Base-by-base conservation (phyloP, 2,113 vertebrate species). In the Uropsilus gracilis region DNA sequence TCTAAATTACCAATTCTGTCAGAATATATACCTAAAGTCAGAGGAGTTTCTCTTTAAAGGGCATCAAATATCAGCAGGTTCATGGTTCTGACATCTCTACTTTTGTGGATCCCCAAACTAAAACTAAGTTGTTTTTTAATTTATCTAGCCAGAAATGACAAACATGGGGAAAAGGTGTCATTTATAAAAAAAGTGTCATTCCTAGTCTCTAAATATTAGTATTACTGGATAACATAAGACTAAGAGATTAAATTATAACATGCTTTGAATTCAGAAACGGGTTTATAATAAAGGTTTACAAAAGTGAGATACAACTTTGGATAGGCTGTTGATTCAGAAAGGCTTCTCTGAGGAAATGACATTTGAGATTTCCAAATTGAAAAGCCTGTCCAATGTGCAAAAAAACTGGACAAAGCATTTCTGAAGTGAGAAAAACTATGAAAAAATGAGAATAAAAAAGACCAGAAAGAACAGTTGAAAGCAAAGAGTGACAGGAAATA, bases 251-350 rank as follows among this genome's bases (percentile, higher is more conserved):
- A 66, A 77, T 72, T 94, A 92, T 18, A 9, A 73, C 5, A 22
- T 30, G 8, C 55, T 64, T 32, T 75, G 34, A 83, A 91, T 34
- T 37, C 18, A 87, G 50, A 85, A 30, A 57, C 61, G 4, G 13
- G 37, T 95, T 82, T 76, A 14, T 57, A 91, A 73, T 76, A 83
- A 93, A 63, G 17, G 96, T 89, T 50, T 61, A 61, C 28, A 71
- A 86, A 24, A 24, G 4, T 63, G 32, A 34, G 20, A 57, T 68
- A 6, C 61, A 87, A 93, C 48, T 94, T 22, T 68, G 28, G n/a
- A 50, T 9, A 93, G 37, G 78, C 90, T 88, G 30, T 1, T 64
- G 66, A 84, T 80, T 80, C 39, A 90, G 91, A 32, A 50, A 64
- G 73, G 46, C 2, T 14, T 28, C 34, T 85, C 26, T 61, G 6